Evolutionary conservation across 2,113 vertebrate genomes (phyloP).

Genomic region (Eulemur macaco): DNA sequence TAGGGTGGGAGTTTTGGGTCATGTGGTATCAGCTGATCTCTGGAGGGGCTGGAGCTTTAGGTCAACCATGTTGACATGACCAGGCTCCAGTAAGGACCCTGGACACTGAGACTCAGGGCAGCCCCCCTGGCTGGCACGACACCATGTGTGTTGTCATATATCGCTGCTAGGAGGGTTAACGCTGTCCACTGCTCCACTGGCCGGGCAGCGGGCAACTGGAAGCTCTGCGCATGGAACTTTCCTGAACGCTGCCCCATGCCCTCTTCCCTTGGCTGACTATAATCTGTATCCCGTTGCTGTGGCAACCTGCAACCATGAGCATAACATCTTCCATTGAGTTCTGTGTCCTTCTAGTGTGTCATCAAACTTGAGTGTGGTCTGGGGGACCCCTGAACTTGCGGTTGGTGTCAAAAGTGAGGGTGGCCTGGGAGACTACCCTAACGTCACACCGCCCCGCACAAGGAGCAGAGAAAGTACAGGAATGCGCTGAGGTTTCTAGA

Average conservation of each 20-base stretch:
- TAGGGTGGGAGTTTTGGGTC: neutral
- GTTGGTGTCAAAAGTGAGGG: neutral
- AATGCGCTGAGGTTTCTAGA: neutral
- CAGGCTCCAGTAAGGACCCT: neutral
- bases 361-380: neutral
- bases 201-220: no score
- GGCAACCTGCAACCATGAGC: rapidly evolving
- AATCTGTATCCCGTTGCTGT: neutral
- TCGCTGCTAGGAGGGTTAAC: rapidly evolving
- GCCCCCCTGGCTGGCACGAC: neutral
- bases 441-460: rapidly evolving
- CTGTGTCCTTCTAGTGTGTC: neutral
- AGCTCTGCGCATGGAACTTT: rapidly evolving
- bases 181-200: rapidly evolving
- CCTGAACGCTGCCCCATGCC: neutral
- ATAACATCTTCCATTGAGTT: neutral
- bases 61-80: rapidly evolving
- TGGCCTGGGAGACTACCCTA: neutral
- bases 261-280: neutral
- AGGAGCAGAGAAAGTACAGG: neutral
- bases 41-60: neutral
- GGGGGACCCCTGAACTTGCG: neutral
- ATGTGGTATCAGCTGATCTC: neutral
- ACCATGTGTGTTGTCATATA: rapidly evolving
- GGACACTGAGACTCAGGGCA: neutral